phyloP scores from a whole-genome alignment of 2,113 vertebrate genomes.

The Prunella fulvescens region DNA sequence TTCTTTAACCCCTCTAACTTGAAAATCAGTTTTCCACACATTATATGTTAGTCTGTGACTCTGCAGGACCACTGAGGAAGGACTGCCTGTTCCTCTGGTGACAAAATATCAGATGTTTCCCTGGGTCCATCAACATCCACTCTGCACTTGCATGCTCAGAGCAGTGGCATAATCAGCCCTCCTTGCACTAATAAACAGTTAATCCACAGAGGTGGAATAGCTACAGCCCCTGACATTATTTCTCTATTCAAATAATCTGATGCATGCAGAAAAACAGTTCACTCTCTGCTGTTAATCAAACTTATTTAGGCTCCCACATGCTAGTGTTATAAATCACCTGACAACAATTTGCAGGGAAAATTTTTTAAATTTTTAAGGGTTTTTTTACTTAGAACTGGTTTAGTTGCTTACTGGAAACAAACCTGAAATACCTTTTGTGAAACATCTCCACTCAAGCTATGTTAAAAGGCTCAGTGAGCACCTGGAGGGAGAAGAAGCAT shows the following conservation, averaged over 20 bases:
- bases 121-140: neutral
- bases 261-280: neutral
- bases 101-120: neutral
- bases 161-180: neutral
- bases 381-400: neutral
- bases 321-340: neutral
- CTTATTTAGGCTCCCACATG: neutral
- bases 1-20: neutral
- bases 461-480: neutral
- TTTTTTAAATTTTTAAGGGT: neutral
- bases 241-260: neutral
- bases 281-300: neutral
- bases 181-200: neutral
- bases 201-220: neutral
- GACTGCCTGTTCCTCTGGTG: neutral
- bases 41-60: rapidly evolving
- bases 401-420: neutral
- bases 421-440: neutral
- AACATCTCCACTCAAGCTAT: neutral
- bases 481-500: neutral
- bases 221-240: neutral
- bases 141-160: neutral
- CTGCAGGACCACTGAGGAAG: neutral
- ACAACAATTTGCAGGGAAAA: neutral
- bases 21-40: neutral